Base-by-base conservation (phyloP, 2,113 vertebrate genomes). In the Nannospalax galili region DNA sequence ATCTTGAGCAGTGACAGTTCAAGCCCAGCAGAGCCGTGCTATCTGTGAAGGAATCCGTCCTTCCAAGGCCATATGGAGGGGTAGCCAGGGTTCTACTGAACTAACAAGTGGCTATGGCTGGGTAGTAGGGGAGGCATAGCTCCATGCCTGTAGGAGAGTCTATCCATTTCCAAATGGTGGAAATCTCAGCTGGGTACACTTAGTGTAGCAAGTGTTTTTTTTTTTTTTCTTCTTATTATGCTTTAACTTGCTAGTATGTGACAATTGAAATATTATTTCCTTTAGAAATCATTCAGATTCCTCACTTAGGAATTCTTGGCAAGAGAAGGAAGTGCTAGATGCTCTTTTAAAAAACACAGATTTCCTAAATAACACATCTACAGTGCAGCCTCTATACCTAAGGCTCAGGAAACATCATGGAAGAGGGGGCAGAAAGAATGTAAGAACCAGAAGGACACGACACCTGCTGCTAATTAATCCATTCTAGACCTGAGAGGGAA, bases 291-390 rank as follows among this genome's bases (percentile, higher is more conserved):
- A 65, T 82, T 65, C 48, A 52, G 90, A 87, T n/a, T 58, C 32
- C 65, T 85, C 30, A 16, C 4, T 37, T 65, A 84, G 92, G 30
- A 89, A 56, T 73, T 52, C 60, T 37, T n/a, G 58, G n/a, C 67
- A 82, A 82, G 78, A 79, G 65, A 87, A 93, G 42, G 64, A 95
- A 95, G 35, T 82, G 32, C 84, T 89, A 79, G 90, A 88, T 28
- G 12, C 37, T 52, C 14, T 90, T 88, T 52, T 52, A 52, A 52
- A 52, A 52, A 11, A 52, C 6, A 11, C 48, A 52, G 48, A 7
- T 11, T 52, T 52, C 48, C 48, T 52, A 52, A 52, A 52, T 52
- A 11, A 52, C 48, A 52, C 48, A 52, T 52, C 48, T 52, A 52
- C 48, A 52, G 11, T 52, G 48, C 6, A 52, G 11, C 48, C 48